Evolutionary conservation across 2,113 vertebrate genomes (phyloP), one percentile per base, ranked within the genome.

Genomic region (Haplotaxodon microlepis): DNA sequence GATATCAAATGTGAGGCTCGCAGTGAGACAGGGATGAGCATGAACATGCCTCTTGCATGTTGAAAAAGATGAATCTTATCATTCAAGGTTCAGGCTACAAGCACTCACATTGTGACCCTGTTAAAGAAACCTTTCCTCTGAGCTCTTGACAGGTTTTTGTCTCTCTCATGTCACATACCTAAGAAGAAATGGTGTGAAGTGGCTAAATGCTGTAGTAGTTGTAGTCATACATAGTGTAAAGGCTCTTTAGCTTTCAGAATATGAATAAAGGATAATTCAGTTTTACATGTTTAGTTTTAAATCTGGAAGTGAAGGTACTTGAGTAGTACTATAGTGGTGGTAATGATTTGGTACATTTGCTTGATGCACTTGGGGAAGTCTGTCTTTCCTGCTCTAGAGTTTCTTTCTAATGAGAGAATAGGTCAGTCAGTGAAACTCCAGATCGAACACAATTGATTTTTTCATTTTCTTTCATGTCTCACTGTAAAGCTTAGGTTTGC

Each of bases 1-100:
- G 59, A 86, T 91, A 87, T 93, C 85, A 88, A 66, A 88, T 86
- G 80, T 76, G 66, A 71, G 40, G 50, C 17, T 82, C n/a, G 4
- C 50, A 47, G 51, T 69, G 84, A 66, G 83, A 79, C 86, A 59
- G 69, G 42, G 73, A 89, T 76, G 82, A 89, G 89, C 85, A 81
- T 59, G 79, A 69, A 24, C 71, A 47, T 29, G 66, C n/a, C 0
- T n/a, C 40, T 50, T 57, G 8, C 54, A 57, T 89, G 88, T 51
- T 66, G 14, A 9, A 38, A n/a, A 6, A 50, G 19, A 59, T 53
- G 9, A 57, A 69, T 85, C 34, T 81, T 11, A 66, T 82, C 36
- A 45, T 83, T 81, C 78, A 8, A 2, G 54, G 42, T 56, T 86
- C 29, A 56, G 19, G 63, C 53, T 78, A 50, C 9, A 61, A 73